Base-by-base conservation (phyloP, 2,797 vertebrate genomes). In the Petrocephalus schoutedeni region DNA sequence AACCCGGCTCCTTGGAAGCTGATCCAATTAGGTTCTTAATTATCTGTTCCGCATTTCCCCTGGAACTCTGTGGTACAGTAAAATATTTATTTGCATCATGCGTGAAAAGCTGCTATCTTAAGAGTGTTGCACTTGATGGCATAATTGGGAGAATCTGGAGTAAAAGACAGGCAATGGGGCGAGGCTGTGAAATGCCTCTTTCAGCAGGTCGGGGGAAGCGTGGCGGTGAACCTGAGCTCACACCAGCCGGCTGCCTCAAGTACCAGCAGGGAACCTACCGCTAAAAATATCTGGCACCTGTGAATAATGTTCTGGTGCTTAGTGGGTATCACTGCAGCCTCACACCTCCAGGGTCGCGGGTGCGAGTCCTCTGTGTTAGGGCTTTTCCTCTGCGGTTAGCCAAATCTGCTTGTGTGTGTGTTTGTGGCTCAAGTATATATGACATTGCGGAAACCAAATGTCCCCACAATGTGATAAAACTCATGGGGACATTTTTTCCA, bases 31-130 rank as follows among this genome's bases (percentile, higher is more conserved):
- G 45, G 8, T 36, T 49, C 41, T 53, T 82, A n/a, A 82, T 51
- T 82, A 82, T 49, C 49, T 53, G 77, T 82, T 41, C n/a, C 41
- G 45, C 41, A 49, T 80, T 53, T 85, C 51, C 19, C 49, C n/a
- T 21, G 41, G 41, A 23, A 54, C 23, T 23, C 51, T 12, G 53
- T 51, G n/a, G 51, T 56, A 85, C 49, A 56, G n/a, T 58, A 9
- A 85, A 85, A 32, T 57, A 16, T 58, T 85, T 85, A 10, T 85
- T 85, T 82, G 21, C 21, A 21, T 85, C 53, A 56, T 85, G 84
- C 51, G 23, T 5, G 21, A 85, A 85, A 41, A 74, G 67, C 28
- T 74, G 67, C 67, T 41, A 41, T 74, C 67, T 19, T 74, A 16
- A 74, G 67, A 19, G 23, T 16, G 67, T 74, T 14, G 14, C 61